Evolutionary conservation across 2,888 invertebrate genomes (phyloP).

Genomic region (Electrophaes corylata): DNA sequence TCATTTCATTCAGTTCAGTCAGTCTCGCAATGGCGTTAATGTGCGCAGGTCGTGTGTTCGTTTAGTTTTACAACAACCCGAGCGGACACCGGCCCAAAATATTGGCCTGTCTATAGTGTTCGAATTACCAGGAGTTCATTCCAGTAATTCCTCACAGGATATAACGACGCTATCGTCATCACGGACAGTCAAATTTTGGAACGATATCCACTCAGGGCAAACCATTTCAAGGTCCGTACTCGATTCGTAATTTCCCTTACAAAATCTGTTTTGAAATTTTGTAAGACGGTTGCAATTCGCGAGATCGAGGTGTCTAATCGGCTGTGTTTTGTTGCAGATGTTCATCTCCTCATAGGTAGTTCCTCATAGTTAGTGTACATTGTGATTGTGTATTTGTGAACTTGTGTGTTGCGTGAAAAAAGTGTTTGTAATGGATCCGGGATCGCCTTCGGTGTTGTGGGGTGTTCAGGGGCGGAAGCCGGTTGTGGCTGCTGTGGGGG

Average conservation of each 20-base stretch:
- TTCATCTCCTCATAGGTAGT: conserved; percentile 82
- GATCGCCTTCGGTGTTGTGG: conserved; percentile 79
- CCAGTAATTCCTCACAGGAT: conserved; percentile 72
- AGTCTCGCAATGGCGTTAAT: conserved; percentile 84
- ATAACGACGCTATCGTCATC: conserved; percentile 68
- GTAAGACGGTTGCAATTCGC: conserved; percentile 58
- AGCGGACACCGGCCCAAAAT: conserved; percentile 85
- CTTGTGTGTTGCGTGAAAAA: conserved; percentile 63
- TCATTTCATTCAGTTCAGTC: conserved; percentile 41
- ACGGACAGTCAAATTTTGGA: conserved; percentile 84
- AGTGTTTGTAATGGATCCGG: conserved; percentile 79
- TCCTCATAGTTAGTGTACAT: conserved; percentile 69
- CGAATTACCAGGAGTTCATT: conserved; percentile 76
- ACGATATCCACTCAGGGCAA: conserved; percentile 84
- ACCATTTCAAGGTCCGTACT: conserved; percentile 83
- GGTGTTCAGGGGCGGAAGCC: conserved; percentile 79
- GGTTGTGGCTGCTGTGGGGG: conserved; percentile 51
- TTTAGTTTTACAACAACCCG: conserved; percentile 78
- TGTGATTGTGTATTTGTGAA: conserved; percentile 75
- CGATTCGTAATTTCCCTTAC: conserved; percentile 81
- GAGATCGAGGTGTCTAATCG: conserved; percentile 53
- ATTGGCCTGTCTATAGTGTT: conserved; percentile 82
- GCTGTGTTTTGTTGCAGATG: conserved; percentile 79
- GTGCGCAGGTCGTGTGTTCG: conserved; percentile 76
- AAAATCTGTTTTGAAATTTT: conserved; percentile 73